Evolutionary conservation across 2,888 invertebrate species (phyloP), one percentile per base, ranked within the genome.

Genomic region (Bruchidius siliquastri): DNA sequence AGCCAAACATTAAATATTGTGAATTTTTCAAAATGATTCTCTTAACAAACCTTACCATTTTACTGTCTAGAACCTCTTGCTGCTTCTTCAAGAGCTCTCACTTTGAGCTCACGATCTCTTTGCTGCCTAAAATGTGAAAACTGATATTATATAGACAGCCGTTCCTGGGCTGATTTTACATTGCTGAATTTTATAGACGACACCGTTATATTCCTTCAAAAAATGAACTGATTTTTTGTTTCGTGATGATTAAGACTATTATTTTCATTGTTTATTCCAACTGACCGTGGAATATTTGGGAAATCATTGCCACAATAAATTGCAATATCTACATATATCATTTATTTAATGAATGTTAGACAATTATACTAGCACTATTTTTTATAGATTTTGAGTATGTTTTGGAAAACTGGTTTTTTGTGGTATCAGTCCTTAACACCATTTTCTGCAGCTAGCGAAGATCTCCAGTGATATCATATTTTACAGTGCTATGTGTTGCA

Each of bases 11-110:
- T 26, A 26, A 26, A 20, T 69, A 22, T 69, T 69, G 21, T 21
- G 22, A 69, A 69, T 69, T 21, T 69, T 69, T 21, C 69, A 69
- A 22, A 69, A 69, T 20, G 10, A 22, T 22, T 8, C 69, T 21
- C 21, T 32, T 67, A 49, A 49, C 13, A 66, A 18, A 30, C 67
- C 68, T 73, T 71, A 74, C 72, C 69, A 68, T 70, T 73, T 80
- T 82, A 83, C 76, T 78, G 79, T 83, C 91, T 87, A 80, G 91
- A 90, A 83, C 91, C 93, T 84, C 94, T 90, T 79, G 95, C 94
- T 79, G 95, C 95, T 88, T 95, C 94, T 88, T 95, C 95, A 82
- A 95, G 88, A 79, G 94, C 94, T 83, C 95, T 91, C 84, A 95
- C 93, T 89, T 95, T 95, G 83, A 95, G 90, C 88, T 95, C 94